Evolutionary conservation across 2,797 vertebrate species (phyloP).

Genomic region (Florisuga fusca): DNA sequence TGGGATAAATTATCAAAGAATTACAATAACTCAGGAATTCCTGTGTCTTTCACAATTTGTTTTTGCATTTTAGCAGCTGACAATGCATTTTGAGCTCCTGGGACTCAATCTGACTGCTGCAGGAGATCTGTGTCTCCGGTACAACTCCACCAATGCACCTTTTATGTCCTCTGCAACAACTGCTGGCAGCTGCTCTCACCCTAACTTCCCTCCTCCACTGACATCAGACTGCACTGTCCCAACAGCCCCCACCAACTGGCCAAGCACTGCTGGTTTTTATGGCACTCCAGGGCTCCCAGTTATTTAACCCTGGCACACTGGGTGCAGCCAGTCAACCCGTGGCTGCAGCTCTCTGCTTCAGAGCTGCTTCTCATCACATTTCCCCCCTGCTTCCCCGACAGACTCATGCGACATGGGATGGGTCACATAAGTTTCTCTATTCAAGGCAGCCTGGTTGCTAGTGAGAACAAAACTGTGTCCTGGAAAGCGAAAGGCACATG

Average conservation of each 20-base stretch:
- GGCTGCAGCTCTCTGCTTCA: not conserved
- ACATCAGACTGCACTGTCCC: not conserved
- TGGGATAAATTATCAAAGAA: not conserved
- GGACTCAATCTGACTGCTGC: not conserved
- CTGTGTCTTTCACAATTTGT: not conserved
- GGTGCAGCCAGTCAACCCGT: not conserved
- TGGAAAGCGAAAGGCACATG: constrained; percentile 7
- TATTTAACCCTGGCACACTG: not conserved
- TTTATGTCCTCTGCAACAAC: not conserved
- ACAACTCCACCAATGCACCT: not conserved
- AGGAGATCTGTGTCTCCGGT: not conserved
- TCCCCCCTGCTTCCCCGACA: not conserved
- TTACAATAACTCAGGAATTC: not conserved
- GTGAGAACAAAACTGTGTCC: not conserved
- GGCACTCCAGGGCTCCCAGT: not conserved
- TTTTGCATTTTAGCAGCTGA: not conserved
- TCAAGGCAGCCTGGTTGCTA: not conserved
- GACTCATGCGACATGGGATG: fast-evolving
- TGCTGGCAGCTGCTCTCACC: not conserved
- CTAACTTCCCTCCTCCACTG: not conserved
- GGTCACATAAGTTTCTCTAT: not conserved
- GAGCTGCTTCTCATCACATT: not conserved
- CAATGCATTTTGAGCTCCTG: not conserved
- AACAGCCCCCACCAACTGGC: not conserved
- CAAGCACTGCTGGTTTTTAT: not conserved